These are phyloP conservation scores for Exaiptasia diaphana DNA, from an alignment of 64 coral and sea anemone genomes.

Conservation along the genomic window DNA sequence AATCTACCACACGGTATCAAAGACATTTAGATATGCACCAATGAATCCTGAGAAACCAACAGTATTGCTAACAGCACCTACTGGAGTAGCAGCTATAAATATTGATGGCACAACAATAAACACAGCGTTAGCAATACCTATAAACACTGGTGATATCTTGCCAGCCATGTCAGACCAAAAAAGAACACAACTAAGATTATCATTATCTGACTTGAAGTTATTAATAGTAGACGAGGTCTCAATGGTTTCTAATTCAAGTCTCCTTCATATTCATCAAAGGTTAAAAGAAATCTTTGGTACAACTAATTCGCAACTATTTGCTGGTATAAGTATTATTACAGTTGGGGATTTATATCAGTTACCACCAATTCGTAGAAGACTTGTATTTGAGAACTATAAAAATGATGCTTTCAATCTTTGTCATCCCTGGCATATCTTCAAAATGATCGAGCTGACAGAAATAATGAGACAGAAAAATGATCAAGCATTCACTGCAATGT, in stretches of 20 bases:
- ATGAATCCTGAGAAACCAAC: neutral
- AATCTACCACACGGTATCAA: neutral
- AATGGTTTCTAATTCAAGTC: conserved; percentile 11
- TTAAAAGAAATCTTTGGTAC: conserved; percentile 56
- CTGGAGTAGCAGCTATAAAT: conserved; percentile 59
- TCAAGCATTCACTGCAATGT: conserved; percentile 36
- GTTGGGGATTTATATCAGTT: conserved; percentile 27
- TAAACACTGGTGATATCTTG: conserved; percentile 13
- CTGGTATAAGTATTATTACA: conserved; percentile 37
- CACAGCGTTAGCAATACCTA: conserved; percentile 49
- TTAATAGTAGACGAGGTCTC: conserved; percentile 34
- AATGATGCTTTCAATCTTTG: conserved; percentile 33
- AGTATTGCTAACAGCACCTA: conserved; percentile 37
- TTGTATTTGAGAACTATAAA: conserved; percentile 25
- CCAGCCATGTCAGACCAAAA: conserved; percentile 66
- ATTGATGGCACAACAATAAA: conserved; percentile 48
- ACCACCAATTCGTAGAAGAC: conserved; percentile 32
- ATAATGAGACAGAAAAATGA: conserved; percentile 61
- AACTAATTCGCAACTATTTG: conserved; percentile 26
- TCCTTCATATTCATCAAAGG: conserved; percentile 47
- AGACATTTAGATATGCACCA: neutral
- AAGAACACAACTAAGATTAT: conserved; percentile 36
- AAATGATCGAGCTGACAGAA: conserved; percentile 45
- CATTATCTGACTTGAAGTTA: conserved; percentile 2
- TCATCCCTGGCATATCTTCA: conserved; percentile 52